phyloP scores from a whole-genome alignment of 1,140 invertebrate species.

The Nylanderia fulva region DNA sequence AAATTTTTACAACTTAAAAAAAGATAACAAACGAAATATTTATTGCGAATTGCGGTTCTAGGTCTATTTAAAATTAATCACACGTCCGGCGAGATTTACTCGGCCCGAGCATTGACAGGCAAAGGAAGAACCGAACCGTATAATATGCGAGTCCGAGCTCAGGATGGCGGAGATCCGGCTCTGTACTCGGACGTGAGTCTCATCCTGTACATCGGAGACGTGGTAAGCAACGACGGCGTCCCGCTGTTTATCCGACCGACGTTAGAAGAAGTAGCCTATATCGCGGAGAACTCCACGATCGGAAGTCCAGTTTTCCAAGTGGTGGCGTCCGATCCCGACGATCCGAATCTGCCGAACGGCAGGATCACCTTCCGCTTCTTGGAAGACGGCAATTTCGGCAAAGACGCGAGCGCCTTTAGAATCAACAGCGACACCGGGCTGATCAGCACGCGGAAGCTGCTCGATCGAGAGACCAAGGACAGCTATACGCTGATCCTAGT shows the following conservation, averaged over 20 bases:
- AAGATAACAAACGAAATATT: neutral
- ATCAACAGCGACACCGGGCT: slow-evolving; percentile 90
- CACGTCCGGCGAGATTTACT: slow-evolving; percentile 89
- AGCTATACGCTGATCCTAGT: slow-evolving; percentile 91
- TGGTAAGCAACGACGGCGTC: slow-evolving; percentile 93
- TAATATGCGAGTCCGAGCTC: slow-evolving; percentile 89
- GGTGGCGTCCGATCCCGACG: slow-evolving; percentile 92
- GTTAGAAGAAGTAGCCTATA: slow-evolving; percentile 89
- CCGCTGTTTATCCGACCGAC: slow-evolving; percentile 91
- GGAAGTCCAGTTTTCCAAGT: slow-evolving; percentile 92
- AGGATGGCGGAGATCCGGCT: slow-evolving; percentile 89
- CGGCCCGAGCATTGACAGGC: slow-evolving; percentile 89
- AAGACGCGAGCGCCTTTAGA: slow-evolving; percentile 89
- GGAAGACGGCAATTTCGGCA: slow-evolving; percentile 87
- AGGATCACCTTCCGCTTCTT: slow-evolving; percentile 91
- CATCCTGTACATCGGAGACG: slow-evolving; percentile 91
- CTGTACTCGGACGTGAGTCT: slow-evolving; percentile 89
- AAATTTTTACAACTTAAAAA: neutral
- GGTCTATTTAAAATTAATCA: slow-evolving; percentile 88
- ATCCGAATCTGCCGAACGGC: slow-evolving; percentile 91
- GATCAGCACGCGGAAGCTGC: slow-evolving; percentile 89
- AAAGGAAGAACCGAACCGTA: slow-evolving; percentile 93
- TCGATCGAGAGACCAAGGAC: slow-evolving; percentile 91
- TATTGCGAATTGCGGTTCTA: slow-evolving; percentile 25
- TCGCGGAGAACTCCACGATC: slow-evolving; percentile 92